Evolutionary conservation across 1,140 invertebrate species (phyloP), one percentile per base, ranked within the genome.

Genomic region (Drosophila pruinosa): DNA sequence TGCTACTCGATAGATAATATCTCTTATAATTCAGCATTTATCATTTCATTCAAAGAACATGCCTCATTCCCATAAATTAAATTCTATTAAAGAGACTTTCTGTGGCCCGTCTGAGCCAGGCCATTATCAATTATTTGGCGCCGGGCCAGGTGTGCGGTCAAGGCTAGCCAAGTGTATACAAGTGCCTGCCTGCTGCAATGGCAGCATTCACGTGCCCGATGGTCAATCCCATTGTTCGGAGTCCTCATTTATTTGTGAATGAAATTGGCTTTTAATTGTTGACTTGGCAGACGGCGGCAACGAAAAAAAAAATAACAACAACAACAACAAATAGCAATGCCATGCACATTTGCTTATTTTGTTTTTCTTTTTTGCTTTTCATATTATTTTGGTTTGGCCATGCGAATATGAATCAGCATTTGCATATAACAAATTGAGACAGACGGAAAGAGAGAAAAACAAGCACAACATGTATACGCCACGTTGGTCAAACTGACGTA

Each of bases 261-360:
- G 82, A 77, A 85, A 85, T 77, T 74, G 73, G 64, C 74, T 75
- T 88, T 85, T 85, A 81, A 85, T 86, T 86, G 81, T 81, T 67
- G 74, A 64, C 65, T 58, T 72, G 64, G 75, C 69, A 54, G 62
- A 59, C 52, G 31, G 8, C 15, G 45, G 17, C 56, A 34, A 31
- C 39, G 12, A 45, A 7, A 28, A 41, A 50, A 47, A 5, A 56
- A 57, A 61, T 63, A 50, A 45, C 39, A 65, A 39, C 39, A 45
- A 48, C 36, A 74, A 31, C 21, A 53, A 34, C 26, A 52, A 78
- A 74, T 62, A 28, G 31, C 82, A 81, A 67, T 71, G 69, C 47
- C 64, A 83, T 82, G 79, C 79, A 78, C 61, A 82, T 50, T 68
- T 64, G 34, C 28, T 38, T n/a, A n/a, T n/a, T n/a, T n/a, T n/a